These are phyloP conservation scores for Sesia bembeciformis DNA, from an alignment of 2,888 invertebrate species.

Conservation along the genomic window DNA sequence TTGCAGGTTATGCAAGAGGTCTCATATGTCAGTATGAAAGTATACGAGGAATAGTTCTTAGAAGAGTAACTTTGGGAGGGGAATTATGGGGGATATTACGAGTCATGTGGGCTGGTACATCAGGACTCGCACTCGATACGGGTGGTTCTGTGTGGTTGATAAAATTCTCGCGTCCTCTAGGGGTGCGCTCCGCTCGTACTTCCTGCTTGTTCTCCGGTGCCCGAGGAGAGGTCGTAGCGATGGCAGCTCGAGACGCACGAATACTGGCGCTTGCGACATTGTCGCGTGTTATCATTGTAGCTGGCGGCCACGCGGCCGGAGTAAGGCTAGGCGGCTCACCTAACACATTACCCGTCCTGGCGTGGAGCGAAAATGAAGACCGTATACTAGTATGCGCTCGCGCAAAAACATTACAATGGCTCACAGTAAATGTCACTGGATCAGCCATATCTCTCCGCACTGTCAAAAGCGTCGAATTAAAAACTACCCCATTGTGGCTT, in stretches of 20 bases:
- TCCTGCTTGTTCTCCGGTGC: conserved; percentile 98
- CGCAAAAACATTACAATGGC: conserved; percentile 88
- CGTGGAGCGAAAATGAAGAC: conserved; percentile 84
- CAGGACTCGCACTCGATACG: conserved; percentile 81
- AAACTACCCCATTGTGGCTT: conserved; percentile 77
- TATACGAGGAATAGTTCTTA: conserved; percentile 72
- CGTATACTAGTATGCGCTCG: conserved; percentile 93
- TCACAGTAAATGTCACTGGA: conserved; percentile 77
- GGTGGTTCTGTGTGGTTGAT: conserved; percentile 97
- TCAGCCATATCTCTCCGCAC: conserved; percentile 70
- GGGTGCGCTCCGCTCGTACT: conserved; percentile 90
- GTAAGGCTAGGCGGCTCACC: conserved; percentile 81
- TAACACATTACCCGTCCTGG: conserved; percentile 88
- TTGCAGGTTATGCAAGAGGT: conserved; percentile 84
- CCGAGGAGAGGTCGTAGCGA: conserved; percentile 85
- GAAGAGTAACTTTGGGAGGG: conserved; percentile 61
- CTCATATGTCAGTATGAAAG: conserved; percentile 94
- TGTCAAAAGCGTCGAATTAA: conserved; percentile 81
- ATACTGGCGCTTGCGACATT: conserved; percentile 95
- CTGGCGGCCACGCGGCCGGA: conserved; percentile 55
- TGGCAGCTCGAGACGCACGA: conserved; percentile 57
- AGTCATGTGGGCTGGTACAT: conserved; percentile 62
- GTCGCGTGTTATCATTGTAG: conserved; percentile 82
- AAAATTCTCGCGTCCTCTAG: conserved; percentile 90
- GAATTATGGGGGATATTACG: conserved; percentile 63